Conservation (phyloP, 2,113 vertebrate genomes). For the Dicrurus megarhynchus region DNA sequence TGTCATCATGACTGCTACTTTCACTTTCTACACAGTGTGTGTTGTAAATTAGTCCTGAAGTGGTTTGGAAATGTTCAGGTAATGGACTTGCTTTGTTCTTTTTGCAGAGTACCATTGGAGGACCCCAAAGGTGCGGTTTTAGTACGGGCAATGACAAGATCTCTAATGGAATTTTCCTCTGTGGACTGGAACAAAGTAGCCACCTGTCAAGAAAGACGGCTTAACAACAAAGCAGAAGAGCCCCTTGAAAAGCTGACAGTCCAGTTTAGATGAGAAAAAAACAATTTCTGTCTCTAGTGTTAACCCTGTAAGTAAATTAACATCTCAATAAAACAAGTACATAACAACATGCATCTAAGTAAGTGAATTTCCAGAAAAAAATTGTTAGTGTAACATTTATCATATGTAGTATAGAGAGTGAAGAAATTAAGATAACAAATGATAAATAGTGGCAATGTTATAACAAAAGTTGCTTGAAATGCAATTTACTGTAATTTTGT, state of each 20-base stretch:
- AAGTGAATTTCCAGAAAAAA: not conserved
- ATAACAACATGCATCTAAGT: not conserved
- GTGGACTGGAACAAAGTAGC: conserved; percentile 74
- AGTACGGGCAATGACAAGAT: conserved; percentile 60
- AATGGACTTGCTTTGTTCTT: not conserved
- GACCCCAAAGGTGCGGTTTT: conserved; percentile 61
- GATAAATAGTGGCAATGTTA: not conserved
- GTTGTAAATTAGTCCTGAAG: not conserved
- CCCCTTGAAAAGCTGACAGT: conserved; percentile 57
- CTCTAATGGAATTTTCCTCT: conserved; percentile 64
- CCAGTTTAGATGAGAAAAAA: conserved; percentile 60
- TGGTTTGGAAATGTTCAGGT: not conserved
- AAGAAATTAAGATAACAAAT: not conserved
- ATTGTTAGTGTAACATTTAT: not conserved
- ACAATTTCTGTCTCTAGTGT: not conserved
- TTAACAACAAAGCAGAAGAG: not conserved
- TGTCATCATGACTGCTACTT: not conserved
- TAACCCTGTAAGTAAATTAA: not conserved
- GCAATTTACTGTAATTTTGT: not conserved
- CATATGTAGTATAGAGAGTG: not conserved
- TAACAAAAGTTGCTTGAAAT: not conserved
- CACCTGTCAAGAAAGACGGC: conserved; percentile 56
- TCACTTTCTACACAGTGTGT: not conserved
- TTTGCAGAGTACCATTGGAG: conserved; percentile 62
- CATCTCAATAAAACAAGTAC: not conserved